Evolutionary conservation across 2,113 vertebrate species (phyloP).

Genomic region (Fregata magnificens): DNA sequence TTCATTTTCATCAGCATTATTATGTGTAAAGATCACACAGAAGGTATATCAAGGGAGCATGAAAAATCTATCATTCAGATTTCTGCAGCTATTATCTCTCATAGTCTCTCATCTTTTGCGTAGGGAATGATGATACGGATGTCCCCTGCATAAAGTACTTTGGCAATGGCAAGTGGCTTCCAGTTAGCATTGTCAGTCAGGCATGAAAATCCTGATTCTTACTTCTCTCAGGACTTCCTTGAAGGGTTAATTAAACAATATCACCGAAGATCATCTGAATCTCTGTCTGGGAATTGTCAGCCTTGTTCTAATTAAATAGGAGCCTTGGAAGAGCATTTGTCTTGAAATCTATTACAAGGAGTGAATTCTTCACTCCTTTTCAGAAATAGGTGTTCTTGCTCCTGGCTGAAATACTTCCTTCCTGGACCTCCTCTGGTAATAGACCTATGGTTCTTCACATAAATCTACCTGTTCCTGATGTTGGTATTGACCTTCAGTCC

Average conservation of each 20-base stretch:
- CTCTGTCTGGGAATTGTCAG: not conserved
- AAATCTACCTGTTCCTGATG: not conserved
- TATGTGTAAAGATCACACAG: not conserved
- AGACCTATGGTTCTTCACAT: not conserved
- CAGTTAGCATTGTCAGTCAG: not conserved
- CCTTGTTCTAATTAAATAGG: not conserved
- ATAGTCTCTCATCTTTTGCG: not conserved
- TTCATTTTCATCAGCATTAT: not conserved
- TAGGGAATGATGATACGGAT: not conserved
- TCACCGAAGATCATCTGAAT: not conserved
- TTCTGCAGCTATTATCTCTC: not conserved
- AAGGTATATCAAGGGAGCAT: not conserved
- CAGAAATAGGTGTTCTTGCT: not conserved
- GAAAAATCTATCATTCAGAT: not conserved
- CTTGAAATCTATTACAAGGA: not conserved
- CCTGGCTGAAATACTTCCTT: not conserved
- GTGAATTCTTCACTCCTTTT: not conserved
- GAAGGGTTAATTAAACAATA: not conserved
- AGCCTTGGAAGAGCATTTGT: not conserved
- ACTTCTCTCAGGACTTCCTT: not conserved
- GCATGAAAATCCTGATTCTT: not conserved
- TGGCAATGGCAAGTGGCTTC: not conserved
- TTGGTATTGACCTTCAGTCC: not conserved
- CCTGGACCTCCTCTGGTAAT: not conserved
- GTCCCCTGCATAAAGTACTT: not conserved